These are phyloP conservation scores for Microtus montanus DNA, from an alignment of 2,113 vertebrate species.

Conservation along the genomic window DNA sequence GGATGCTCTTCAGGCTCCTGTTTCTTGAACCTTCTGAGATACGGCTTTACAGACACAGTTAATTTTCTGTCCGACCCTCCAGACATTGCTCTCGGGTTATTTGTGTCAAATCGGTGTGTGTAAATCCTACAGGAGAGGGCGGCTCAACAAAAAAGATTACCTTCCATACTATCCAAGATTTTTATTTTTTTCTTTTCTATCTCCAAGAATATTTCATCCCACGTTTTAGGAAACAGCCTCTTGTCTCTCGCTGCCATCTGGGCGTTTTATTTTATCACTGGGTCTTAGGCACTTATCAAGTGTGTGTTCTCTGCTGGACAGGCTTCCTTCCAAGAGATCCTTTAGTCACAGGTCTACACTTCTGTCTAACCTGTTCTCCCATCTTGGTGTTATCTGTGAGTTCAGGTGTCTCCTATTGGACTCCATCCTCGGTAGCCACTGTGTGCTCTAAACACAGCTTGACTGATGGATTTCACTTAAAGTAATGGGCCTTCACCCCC, in stretches of 20 bases:
- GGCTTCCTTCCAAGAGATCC: slow-evolving; percentile 58
- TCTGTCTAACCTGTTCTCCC: slow-evolving; percentile 55
- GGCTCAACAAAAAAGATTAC: neutral
- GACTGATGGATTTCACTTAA: slow-evolving; percentile 68
- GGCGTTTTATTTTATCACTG: slow-evolving; percentile 49
- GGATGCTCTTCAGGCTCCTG: neutral
- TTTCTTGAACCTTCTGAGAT: neutral
- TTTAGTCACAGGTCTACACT: slow-evolving; percentile 71
- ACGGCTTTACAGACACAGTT: neutral
- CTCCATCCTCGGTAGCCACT: slow-evolving; percentile 72
- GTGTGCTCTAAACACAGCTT: slow-evolving; percentile 52
- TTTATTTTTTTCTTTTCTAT: slow-evolving; percentile 49
- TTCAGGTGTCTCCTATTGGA: slow-evolving; percentile 68
- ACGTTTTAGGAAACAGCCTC: slow-evolving; percentile 69
- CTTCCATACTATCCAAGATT: neutral
- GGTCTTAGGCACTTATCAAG: slow-evolving; percentile 73
- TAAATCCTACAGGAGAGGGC: slow-evolving; percentile 9
- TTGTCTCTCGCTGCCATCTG: slow-evolving; percentile 71
- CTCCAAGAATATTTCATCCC: slow-evolving; percentile 71
- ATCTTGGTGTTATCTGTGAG: slow-evolving; percentile 62
- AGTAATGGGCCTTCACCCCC: slow-evolving; percentile 66
- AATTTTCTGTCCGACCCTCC: neutral
- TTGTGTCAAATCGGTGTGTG: slow-evolving; percentile 13
- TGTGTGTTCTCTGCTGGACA: slow-evolving; percentile 63
- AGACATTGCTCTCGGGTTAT: neutral